phyloP scores from a whole-genome alignment of 2,888 invertebrate genomes.

The Pachydiplax longipennis region DNA sequence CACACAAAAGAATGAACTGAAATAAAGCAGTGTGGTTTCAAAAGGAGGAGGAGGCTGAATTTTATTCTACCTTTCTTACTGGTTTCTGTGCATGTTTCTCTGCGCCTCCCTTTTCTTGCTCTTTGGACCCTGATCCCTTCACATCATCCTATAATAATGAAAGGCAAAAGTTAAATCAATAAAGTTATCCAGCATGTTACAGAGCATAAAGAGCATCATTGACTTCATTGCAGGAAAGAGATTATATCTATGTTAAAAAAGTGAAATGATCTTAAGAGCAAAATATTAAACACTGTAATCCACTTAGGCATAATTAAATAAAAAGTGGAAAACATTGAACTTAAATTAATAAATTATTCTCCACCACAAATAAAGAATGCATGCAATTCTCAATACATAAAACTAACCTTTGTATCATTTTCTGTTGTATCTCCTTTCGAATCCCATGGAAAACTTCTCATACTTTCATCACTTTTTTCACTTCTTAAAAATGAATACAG shows the following conservation, averaged over 20 bases:
- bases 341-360: too few relatives aligned
- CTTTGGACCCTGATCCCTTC: background rate
- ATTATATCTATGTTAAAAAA: too few relatives aligned
- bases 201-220: too few relatives aligned
- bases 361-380: too few relatives aligned
- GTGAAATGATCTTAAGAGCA: too few relatives aligned
- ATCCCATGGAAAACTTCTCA: slow-evolving; percentile 51
- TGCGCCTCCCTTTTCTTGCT: background rate
- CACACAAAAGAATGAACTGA: too few relatives aligned
- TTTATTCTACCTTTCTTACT: background rate
- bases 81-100: background rate
- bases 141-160: background rate
- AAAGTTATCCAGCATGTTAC: background rate
- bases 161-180: background rate
- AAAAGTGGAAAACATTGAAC: too few relatives aligned
- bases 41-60: background rate
- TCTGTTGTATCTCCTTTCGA: background rate
- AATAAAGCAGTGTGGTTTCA: too few relatives aligned
- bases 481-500: slow-evolving; percentile 57
- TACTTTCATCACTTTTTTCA: slow-evolving; percentile 54
- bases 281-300: too few relatives aligned
- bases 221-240: too few relatives aligned
- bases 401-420: background rate
- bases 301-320: too few relatives aligned
- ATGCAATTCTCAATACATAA: too few relatives aligned